Evolutionary conservation across 2,888 invertebrate species (phyloP), one percentile per base, ranked within the genome.

Genomic region (Agrotis clavis): DNA sequence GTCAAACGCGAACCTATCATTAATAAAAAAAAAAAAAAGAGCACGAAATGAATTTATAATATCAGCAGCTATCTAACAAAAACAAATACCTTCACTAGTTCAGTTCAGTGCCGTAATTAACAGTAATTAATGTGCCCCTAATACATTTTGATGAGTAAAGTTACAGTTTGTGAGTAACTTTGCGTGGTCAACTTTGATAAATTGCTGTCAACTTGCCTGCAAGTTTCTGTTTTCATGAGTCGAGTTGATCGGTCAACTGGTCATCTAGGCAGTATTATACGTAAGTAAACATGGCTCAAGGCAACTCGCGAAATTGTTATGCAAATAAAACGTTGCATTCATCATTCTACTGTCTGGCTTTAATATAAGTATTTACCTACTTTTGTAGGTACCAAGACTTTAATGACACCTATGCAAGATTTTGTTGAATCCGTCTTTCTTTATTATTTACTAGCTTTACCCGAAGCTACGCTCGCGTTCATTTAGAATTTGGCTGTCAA

Each of bases 271-370:
- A 75, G 77, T 79, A 81, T 85, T 82, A 71, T 79, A 82, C 77
- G 83, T 82, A 81, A 86, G 83, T 82, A 81, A 86, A 89, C 81
- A 82, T 51, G 77, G 79, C 84, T 90, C 92, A 92, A 93, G 93
- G 92, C 87, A 77, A 90, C 83, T 89, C 88, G 92, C 90, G 85
- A 92, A 94, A 94, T 92, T 92, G 89, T 93, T 94, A 93, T 94
- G 94, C 91, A 93, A 94, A 94, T 93, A 90, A 74, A 81, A 69
- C 77, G 74, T 86, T 90, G 90, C 89, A 89, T 87, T 84, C 88
- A 85, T 89, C 84, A 35, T 35, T 35, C 85, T 83, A 83, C 85
- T 86, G 83, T 82, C 63, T 81, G 84, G 70, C 78, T 84, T 84
- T 84, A n/a, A n/a, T n/a, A n/a, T n/a, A n/a, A n/a, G 83, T 82